Evolutionary conservation across 2,113 vertebrate genomes (phyloP).

Genomic region (Pygoscelis adeliae): DNA sequence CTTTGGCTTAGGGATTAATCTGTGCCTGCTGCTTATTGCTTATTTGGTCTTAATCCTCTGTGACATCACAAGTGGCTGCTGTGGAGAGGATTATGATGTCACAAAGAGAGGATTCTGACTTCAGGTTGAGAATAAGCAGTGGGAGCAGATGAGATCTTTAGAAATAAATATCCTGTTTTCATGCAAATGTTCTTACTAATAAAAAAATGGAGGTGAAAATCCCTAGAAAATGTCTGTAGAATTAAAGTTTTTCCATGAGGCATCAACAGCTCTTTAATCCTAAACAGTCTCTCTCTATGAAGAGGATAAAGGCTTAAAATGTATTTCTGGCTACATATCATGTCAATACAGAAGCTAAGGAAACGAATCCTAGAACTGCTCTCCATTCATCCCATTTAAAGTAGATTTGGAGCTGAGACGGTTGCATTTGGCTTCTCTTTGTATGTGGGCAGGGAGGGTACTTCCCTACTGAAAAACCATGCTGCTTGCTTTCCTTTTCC

Average conservation of each 20-base stretch:
- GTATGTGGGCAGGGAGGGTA: background rate
- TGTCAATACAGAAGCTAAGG: constrained; percentile 60
- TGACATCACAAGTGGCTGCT: constrained; percentile 66
- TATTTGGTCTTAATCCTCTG: constrained; percentile 64
- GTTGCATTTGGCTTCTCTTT: background rate
- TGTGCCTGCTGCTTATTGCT: constrained; percentile 48
- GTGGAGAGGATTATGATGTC: constrained; percentile 65
- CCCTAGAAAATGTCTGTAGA: constrained; percentile 50
- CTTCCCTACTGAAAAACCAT: background rate
- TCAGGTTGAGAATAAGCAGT: constrained; percentile 52
- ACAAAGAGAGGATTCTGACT: constrained; percentile 66
- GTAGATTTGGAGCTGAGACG: constrained; percentile 44
- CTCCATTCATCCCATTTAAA: constrained; percentile 48
- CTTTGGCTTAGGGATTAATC: constrained; percentile 51
- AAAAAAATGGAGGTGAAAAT: constrained; percentile 61
- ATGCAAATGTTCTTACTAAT: constrained; percentile 44
- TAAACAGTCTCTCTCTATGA: constrained; percentile 53
- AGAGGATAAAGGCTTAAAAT: constrained; percentile 65
- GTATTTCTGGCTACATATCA: constrained; percentile 64
- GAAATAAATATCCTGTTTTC: constrained; percentile 56
- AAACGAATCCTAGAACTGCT: constrained; percentile 34
- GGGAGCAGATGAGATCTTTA: constrained; percentile 45
- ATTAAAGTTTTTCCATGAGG: constrained; percentile 65
- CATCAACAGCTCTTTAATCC: constrained; percentile 64
- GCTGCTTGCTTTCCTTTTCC: background rate